phyloP scores from a whole-genome alignment of 2,797 vertebrate species.

The Acanthornis magna region DNA sequence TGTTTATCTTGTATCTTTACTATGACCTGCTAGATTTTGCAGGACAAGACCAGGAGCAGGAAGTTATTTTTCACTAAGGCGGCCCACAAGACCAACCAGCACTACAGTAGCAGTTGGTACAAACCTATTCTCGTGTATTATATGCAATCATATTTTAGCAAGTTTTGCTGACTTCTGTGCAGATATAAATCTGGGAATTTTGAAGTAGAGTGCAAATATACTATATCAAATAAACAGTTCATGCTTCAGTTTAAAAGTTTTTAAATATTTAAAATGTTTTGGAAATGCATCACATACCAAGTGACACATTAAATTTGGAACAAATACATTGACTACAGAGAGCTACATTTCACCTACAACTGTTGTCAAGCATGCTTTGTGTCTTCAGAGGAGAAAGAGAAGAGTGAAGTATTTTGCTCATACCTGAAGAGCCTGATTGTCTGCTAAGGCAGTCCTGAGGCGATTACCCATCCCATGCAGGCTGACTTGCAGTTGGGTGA shows the following conservation, averaged over 20 bases:
- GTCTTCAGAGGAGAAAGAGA: not conserved
- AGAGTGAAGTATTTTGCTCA: not conserved
- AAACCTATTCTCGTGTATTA: not conserved
- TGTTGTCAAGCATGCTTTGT: not conserved
- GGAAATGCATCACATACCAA: not conserved
- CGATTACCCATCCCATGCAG: conserved; percentile 71
- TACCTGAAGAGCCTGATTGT: conserved; percentile 72
- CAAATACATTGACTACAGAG: not conserved
- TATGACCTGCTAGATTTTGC: not conserved
- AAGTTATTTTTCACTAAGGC: not conserved
- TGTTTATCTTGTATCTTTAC: not conserved
- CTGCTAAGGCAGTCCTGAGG: conserved; percentile 49
- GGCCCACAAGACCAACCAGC: not conserved
- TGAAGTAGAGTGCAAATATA: not conserved
- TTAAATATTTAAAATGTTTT: not conserved
- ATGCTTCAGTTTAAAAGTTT: not conserved
- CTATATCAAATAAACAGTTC: not conserved
- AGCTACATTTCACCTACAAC: accelerated
- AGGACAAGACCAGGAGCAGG: not conserved
- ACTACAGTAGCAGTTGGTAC: not conserved
- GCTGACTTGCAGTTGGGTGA: conserved; percentile 48
- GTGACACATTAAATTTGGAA: not conserved
- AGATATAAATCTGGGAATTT: not conserved
- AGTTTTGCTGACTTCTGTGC: not conserved
- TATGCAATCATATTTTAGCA: not conserved